Conservation (phyloP, 2,113 vertebrate genomes). For the Nycticryphes semicollaris region DNA sequence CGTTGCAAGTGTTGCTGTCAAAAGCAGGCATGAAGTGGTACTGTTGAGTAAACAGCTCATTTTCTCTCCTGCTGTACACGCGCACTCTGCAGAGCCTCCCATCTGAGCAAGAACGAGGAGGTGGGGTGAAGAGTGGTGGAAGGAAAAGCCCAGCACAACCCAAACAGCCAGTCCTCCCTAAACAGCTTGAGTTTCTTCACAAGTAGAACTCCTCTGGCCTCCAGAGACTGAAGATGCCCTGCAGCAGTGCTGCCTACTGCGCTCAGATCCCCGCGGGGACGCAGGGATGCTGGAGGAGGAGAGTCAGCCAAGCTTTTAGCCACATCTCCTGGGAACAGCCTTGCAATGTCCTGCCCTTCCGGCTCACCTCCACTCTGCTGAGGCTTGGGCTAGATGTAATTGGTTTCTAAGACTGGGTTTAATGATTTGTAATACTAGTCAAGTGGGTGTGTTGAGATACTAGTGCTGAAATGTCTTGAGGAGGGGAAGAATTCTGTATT, state of each 20-base stretch:
- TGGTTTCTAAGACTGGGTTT: not conserved
- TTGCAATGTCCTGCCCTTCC: not conserved
- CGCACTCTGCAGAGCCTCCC: not conserved
- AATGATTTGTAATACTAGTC: not conserved
- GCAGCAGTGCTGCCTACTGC: not conserved
- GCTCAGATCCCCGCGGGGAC: not conserved
- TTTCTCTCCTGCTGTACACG: not conserved
- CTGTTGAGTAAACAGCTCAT: not conserved
- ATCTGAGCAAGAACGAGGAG: not conserved
- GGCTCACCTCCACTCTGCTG: rapidly evolving
- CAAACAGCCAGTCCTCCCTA: not conserved
- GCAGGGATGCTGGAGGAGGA: rapidly evolving
- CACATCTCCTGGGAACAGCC: not conserved
- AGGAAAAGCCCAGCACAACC: not conserved
- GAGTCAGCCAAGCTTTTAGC: not conserved
- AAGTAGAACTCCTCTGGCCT: not conserved
- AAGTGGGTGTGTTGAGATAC: not conserved
- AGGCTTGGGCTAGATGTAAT: not conserved
- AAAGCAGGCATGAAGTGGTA: not conserved
- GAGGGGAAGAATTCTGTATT: not conserved
- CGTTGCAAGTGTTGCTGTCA: not conserved
- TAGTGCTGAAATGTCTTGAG: not conserved
- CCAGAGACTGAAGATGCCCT: not conserved
- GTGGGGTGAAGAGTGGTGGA: not conserved
- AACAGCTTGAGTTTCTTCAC: not conserved